phyloP scores from a whole-genome alignment of 2,888 invertebrate species.

The Meta bourneti region DNA sequence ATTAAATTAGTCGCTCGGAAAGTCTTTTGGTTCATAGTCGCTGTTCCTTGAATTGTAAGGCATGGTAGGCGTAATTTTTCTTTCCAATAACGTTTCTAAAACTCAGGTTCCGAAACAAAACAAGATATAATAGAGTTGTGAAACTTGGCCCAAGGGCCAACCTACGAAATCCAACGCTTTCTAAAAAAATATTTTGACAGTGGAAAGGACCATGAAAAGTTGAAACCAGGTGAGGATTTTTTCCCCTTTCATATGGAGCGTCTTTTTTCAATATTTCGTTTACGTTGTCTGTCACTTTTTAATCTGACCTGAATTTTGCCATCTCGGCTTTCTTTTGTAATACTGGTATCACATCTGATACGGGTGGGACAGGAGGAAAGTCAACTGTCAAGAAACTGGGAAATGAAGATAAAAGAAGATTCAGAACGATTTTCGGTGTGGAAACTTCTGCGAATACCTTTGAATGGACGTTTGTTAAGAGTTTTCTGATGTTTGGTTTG shows the following conservation, averaged over 20 bases:
- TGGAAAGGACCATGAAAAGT: constrained; percentile 1
- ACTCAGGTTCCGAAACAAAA: too few relatives aligned
- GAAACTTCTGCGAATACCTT: neutral
- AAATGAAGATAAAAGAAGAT: neutral
- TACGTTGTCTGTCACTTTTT: constrained; percentile 7
- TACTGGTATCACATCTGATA: neutral
- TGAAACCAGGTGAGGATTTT: neutral
- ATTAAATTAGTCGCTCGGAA: too few relatives aligned
- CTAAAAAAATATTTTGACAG: constrained; percentile 7
- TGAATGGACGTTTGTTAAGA: neutral
- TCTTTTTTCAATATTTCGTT: constrained; percentile 27
- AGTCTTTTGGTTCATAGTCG: too few relatives aligned
- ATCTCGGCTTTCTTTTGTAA: neutral
- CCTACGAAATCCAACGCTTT: constrained; percentile 13
- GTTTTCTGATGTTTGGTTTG: neutral
- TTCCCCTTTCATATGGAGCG: neutral
- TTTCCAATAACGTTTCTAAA: too few relatives aligned
- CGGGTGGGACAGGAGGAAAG: neutral
- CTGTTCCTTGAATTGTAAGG: too few relatives aligned
- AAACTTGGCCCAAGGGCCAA: neutral
- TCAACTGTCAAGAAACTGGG: neutral
- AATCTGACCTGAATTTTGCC: neutral
- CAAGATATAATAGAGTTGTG: neutral
- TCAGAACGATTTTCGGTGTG: neutral
- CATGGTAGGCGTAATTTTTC: too few relatives aligned